Base-by-base conservation (phyloP, 2,888 invertebrate species). In the Chrysopilus asiliformis region DNA sequence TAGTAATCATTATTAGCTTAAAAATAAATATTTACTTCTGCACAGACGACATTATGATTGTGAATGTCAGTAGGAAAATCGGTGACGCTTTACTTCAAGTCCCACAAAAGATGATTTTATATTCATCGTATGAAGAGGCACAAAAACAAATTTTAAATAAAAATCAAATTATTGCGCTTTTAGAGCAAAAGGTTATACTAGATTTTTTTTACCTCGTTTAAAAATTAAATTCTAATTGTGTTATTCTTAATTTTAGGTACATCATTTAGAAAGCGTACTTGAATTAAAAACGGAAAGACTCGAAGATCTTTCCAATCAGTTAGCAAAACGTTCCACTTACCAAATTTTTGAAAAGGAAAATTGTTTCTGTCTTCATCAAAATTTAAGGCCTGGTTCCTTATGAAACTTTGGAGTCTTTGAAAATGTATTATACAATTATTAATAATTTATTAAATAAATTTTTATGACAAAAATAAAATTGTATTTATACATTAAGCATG, bases 21-120 rank as follows among this genome's bases (percentile, higher is more conserved):
- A n/a, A 27, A 5, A 8, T 4, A 14, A 30, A 12, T 30, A 15
- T 12, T 18, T 2, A 4, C 25, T 17, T 12, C n/a, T 14, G 24
- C 25, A 7, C 10, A 13, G 2, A 15, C 26, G 60, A 59, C 34
- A 43, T 60, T 1, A 49, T 59, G 30, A 52, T 47, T 15, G 48
- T 61, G 0, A 49, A 53, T 24, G 46, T 60, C 0, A 59, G 48
- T 20, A 57, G 58, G 29, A 52, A 53, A 40, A 41, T 60, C 9
- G 60, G 60, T 16, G 60, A 61, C 40, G 58, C 49, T 15, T 51
- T 61, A n/a, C 51, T 60, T 1, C 57, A 61, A 33, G 50, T 60
- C 12, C 58, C 60, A 2, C 60, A 61, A 22, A 60, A 61, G 45
- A 61, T 61, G 60, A 58, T 61, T 31, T 43, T 59, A 12, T 60